phyloP scores from a whole-genome alignment of 2,888 invertebrate species.

The Drosophila aldrichi region DNA sequence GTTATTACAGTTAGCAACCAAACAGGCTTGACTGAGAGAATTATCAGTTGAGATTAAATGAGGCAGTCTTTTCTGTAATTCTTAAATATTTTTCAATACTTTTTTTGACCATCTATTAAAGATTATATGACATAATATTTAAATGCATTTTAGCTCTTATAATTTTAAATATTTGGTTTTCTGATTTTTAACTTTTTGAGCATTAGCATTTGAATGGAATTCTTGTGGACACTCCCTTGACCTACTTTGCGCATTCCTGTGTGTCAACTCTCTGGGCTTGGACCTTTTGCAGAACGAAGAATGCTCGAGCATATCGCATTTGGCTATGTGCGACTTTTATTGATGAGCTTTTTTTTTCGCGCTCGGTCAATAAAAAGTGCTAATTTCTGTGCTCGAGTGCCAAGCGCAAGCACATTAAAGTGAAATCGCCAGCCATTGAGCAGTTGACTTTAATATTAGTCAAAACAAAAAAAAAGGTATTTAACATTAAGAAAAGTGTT shows the following conservation, averaged over 20 bases:
- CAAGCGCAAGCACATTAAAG: slow-evolving; percentile 51
- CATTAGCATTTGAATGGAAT: not conserved
- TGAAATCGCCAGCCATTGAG: slow-evolving; percentile 65
- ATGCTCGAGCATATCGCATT: slow-evolving; percentile 23
- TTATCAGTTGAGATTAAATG: not conserved
- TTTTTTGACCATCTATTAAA: too few species aligned
- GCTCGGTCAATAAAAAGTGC: slow-evolving; percentile 54
- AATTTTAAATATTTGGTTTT: not conserved
- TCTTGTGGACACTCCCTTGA: slow-evolving; percentile 66
- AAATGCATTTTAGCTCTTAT: not conserved
- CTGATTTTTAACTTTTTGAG: not conserved
- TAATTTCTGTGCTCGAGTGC: slow-evolving; percentile 62
- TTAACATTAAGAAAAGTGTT: slow-evolving; percentile 24
- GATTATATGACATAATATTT: not conserved
- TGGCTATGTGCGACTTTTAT: slow-evolving; percentile 61
- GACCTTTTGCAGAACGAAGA: slow-evolving; percentile 27
- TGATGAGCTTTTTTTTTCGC: slow-evolving; percentile 52
- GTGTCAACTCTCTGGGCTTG: slow-evolving; percentile 25
- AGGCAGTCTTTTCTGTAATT: not conserved
- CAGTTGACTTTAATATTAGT: slow-evolving; percentile 35
- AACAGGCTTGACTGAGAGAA: slow-evolving; percentile 29
- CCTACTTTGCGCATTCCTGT: slow-evolving; percentile 58
- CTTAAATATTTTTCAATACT: not conserved
- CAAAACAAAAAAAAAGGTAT: slow-evolving; percentile 18
- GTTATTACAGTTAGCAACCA: slow-evolving; percentile 72